Evolutionary conservation across 2,797 vertebrate species (phyloP), one percentile per base, ranked within the genome.

Genomic region (Pangasius djambal): DNA sequence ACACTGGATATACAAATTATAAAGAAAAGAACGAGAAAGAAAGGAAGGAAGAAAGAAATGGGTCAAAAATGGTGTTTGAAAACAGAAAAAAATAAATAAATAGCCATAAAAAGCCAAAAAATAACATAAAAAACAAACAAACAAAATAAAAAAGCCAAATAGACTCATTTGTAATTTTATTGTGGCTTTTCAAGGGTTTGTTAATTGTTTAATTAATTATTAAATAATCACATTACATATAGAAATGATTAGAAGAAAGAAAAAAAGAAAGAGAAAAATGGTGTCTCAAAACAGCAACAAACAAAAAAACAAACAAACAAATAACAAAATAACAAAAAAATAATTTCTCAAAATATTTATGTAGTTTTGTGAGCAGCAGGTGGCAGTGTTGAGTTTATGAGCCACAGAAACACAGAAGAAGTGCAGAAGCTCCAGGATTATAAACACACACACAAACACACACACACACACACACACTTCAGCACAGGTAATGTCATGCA

Each of bases 361-460:
- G 67, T n/a, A 44, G 37, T 7, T 40, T 22, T 44, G 72, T 75
- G 72, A 13, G n/a, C 50, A 79, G 77, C 77, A 79, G 78, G 50
- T 10, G 78, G 78, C 78, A 57, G 52, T 81, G 52, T 81, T 20
- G 78, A 4, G 78, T 59, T 81, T 20, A 18, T 37, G 12, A 55
- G 16, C 10, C n/a, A 57, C 52, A 81, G n/a, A 81, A 81, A 9
- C n/a, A 81, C 52, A 59, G 50, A 81, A 81, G 52, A 79, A 79
- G 16, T 18, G 31, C n/a, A 79, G 28, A 31, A 78, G 28, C 4
- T n/a, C 20, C 28, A 75, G 40, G 37, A 44, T 9, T 25, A 10
- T 25, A 75, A 10, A 75, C 67, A 70, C 13, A 40, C 20, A 44
- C 70, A 44, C 37, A 75, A 10, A 75, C 67, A 70, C 13, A 40